Evolutionary conservation across 2,113 vertebrate genomes (phyloP), one percentile per base, ranked within the genome.

Genomic region (Phoxinus phoxinus): DNA sequence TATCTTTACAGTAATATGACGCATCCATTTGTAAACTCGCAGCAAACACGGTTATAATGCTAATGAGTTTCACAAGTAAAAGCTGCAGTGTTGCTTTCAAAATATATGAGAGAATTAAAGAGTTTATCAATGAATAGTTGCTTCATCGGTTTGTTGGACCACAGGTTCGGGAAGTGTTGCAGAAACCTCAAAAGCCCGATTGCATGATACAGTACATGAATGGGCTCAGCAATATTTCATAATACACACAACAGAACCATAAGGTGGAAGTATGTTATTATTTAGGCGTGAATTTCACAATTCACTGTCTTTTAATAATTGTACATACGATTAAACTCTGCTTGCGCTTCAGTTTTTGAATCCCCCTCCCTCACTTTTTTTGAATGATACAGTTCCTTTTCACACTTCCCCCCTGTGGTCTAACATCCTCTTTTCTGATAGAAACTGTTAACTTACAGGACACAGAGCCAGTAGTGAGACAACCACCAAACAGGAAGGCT

Each of bases 361-460:
- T 81, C 65, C 27, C 23, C 37, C 56, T 79, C 51, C 41, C 73
- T 84, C 71, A n/a, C 58, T 86, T 84, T 81, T 89, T 90, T 87
- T 83, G 37, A 84, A 88, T 86, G 84, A 88, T 37, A 84, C 83
- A 74, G 86, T 91, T 91, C 90, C 79, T 76, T 87, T 90, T 92
- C 82, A 87, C 73, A 90, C 92, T 91, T 93, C 91, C 90, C 82
- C 63, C 87, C 85, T 83, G 86, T 83, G 80, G 61, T 87, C 61
- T 72, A 90, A 69, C 83, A 89, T 90, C 88, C 91, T 81, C 85
- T 86, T 89, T 89, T 89, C 74, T 79, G 87, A 88, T 84, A 88
- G 89, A 89, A 91, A 90, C 87, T 84, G 85, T 86, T 88, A 89
- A 76, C 84, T 83, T 91, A 84, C 86, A 88, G 76, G 56, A 83